Conservation (phyloP, 2,797 vertebrate genomes). For the Pteronotus mesoamericanus region DNA sequence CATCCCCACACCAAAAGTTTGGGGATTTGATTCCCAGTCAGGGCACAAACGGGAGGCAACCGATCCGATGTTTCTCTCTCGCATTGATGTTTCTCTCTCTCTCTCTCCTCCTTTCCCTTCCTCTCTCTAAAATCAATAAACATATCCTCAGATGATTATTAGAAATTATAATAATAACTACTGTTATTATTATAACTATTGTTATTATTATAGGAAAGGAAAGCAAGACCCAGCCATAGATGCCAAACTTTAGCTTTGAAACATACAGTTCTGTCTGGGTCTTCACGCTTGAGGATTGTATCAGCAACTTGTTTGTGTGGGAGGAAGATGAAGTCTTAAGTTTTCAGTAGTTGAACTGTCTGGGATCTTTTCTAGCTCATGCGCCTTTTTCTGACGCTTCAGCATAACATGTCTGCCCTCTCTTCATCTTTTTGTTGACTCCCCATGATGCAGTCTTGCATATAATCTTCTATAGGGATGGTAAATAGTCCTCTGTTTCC, state of each 20-base stretch:
- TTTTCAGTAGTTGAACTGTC: neutral
- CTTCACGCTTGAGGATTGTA: neutral
- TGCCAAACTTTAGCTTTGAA: neutral
- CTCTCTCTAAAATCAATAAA: neutral
- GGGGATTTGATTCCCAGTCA: neutral
- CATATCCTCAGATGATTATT: no score
- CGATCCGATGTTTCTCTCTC: neutral
- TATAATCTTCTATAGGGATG: neutral
- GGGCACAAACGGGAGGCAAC: neutral
- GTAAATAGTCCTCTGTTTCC: neutral
- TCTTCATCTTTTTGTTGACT: neutral
- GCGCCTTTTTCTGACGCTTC: slow-evolving; percentile 1
- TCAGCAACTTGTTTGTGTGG: neutral
- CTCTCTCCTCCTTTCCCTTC: neutral
- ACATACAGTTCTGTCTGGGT: neutral
- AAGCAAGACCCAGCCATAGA: neutral
- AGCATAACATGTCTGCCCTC: neutral
- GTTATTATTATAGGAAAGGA: neutral
- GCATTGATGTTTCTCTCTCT: neutral
- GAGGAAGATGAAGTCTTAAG: neutral
- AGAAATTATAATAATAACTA: no score
- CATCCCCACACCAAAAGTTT: neutral
- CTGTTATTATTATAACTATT: no score
- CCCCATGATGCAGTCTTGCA: neutral
- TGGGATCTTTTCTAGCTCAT: neutral